Percentiles rank a stretch among this genome's conserved stretches.
These are phyloP conservation scores for Sciurus vulgaris DNA, from an alignment of 2,797 vertebrate genomes.

Conservation along the genomic window DNA sequence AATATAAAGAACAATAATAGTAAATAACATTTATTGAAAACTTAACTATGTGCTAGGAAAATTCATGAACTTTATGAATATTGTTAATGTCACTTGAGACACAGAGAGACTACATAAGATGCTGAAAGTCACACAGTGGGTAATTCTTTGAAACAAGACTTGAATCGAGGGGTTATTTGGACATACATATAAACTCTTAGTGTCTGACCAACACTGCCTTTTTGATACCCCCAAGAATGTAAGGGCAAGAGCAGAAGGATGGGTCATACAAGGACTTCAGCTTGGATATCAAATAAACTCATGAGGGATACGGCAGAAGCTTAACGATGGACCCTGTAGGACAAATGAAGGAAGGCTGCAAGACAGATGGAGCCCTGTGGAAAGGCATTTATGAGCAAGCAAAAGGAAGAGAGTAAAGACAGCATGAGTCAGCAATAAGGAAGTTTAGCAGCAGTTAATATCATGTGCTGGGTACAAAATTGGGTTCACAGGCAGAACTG, in stretches of 20 bases:
- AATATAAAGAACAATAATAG: constrained; percentile 6
- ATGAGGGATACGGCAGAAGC: neutral
- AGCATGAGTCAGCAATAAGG: neutral
- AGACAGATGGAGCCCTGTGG: neutral
- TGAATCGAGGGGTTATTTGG: neutral
- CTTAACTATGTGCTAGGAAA: neutral
- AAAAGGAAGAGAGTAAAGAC: constrained; percentile 26
- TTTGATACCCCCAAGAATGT: constrained; percentile 3
- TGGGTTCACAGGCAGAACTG: constrained; percentile 21
- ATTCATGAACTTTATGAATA: neutral
- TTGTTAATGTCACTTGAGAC: neutral
- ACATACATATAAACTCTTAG: neutral
- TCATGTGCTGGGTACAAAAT: neutral
- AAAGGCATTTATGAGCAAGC: neutral
- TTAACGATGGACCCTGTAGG: neutral
- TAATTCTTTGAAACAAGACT: neutral
- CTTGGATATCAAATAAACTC: neutral
- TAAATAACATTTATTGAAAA: neutral
- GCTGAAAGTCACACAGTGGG: neutral
- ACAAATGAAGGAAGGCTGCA: constrained; percentile 8
- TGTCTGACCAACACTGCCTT: neutral
- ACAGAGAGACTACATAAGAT: neutral
- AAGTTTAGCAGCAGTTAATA: constrained; percentile 39
- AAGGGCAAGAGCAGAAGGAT: neutral
- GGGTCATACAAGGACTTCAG: neutral